phyloP scores from a whole-genome alignment of 1,140 invertebrate genomes.

The Cecropterus lyciades region DNA sequence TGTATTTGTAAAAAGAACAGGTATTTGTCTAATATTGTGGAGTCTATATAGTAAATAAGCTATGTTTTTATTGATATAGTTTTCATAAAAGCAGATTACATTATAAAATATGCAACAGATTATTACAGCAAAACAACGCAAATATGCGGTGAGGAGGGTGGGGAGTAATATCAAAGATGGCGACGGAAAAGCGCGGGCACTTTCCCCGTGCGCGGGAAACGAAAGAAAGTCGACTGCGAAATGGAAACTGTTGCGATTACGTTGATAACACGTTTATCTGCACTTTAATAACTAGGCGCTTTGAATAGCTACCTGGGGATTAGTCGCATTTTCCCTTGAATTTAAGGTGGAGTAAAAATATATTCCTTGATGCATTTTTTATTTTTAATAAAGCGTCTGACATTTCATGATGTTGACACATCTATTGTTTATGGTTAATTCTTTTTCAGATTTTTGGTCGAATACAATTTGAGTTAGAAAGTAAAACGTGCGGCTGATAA shows the following conservation, averaged over 20 bases:
- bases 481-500: no score
- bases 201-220: constrained; percentile 79
- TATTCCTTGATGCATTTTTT: background rate
- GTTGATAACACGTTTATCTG: constrained; percentile 73
- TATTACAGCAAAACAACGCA: constrained; percentile 20
- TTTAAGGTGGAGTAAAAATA: background rate
- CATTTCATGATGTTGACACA: background rate
- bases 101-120: constrained; percentile 3
- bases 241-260: constrained; percentile 78
- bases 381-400: background rate
- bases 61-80: background rate
- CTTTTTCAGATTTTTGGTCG: background rate
- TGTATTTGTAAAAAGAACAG: background rate
- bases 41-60: no score
- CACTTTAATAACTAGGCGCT: constrained; percentile 60
- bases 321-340: constrained; percentile 8
- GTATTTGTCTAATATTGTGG: background rate
- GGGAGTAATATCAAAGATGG: constrained; percentile 65
- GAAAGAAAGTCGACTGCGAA: constrained; percentile 79
- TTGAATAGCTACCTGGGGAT: constrained; percentile 15
- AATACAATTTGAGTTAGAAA: no score
- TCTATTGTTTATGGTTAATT: background rate
- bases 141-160: constrained; percentile 39
- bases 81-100: background rate
- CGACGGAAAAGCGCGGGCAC: constrained; percentile 80